Evolutionary conservation across 2,113 vertebrate species (phyloP), one percentile per base, ranked within the genome.

Genomic region (Eptesicus fuscus): DNA sequence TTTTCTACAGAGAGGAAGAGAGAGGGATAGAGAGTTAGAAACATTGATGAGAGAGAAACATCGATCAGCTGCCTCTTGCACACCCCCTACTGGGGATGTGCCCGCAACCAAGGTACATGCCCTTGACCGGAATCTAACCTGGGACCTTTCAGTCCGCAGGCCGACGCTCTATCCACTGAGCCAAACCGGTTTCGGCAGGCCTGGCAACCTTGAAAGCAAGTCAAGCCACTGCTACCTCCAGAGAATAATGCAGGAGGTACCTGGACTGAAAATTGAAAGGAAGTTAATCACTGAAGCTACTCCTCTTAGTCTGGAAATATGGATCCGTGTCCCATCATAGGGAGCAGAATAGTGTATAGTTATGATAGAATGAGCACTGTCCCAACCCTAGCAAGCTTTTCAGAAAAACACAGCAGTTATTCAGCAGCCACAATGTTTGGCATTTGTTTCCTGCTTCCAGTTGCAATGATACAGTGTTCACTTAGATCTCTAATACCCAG

Each of bases 361-460:
- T 65, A 77, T 20, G 37, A 65, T 30, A 8, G 61, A 82, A 73
- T 53, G 69, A 97, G 40, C 69, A 83, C 67, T 93, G 51, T n/a
- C 40, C 32, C 63, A 80, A 51, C 51, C 25, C 25, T 40, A 35
- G 20, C 32, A 87, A 71, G 37, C 65, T 73, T 90, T 86, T 70
- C 70, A 89, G 74, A 93, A 90, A 94, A 25, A 67, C 32, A 56
- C 59, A 65, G 53, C 70, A 44, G 14, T 84, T 91, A 92, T 30
- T 93, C 37, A 87, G 90, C 59, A 82, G 84, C 82, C 61, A 78
- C 70, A 32, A 32, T 35, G 32, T 70, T 59, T 86, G 65, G 32
- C 53, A 82, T 84, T 93, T 94, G 84, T 83, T 88, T 90, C 61
- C 77, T 90, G 80, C 35, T 84, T 94, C 59, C 3, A 0, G 56